Base-by-base conservation (phyloP, 2,888 invertebrate genomes). In the Drosophila infuscata region DNA sequence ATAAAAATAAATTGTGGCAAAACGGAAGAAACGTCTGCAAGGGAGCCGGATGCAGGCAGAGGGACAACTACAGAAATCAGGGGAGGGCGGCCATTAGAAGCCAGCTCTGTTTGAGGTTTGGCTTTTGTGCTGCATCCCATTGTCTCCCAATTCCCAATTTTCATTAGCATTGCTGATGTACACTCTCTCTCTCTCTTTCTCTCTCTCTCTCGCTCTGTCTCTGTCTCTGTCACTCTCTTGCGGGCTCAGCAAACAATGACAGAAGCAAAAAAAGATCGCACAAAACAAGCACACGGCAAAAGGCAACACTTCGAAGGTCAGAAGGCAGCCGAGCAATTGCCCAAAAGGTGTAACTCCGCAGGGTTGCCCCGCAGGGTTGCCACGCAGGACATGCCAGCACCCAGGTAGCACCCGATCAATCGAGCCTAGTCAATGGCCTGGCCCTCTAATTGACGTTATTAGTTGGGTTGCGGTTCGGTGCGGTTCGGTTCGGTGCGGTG, bases 381-480 rank as follows among this genome's bases (percentile, higher is more conserved):
- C 70, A 63, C 63, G 61, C 49, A 48, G 63, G 48, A 54, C 48
- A 70, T 53, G 12, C 3, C n/a, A 43, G 33, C n/a, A 43, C 30
- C 74, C 87, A 87, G 83, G 83, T 84, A 84, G 83, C 57, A 35
- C 3, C 46, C 62, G 65, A 61, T 79, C 71, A 62, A 74, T 70
- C 76, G 70, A 76, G 52, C 66, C 76, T 60, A 54, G 80, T 82
- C 75, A 81, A 81, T 81, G 73, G 58, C 58, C 62, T 64, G 74
- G 68, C 54, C 61, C 71, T 72, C 82, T 87, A 87, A 87, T 87
- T 89, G 84, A 89, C 63, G 80, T 87, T 84, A 87, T 87, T 83
- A 87, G 88, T 59, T 70, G 75, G 65, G 69, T 49, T 69, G 38
- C 51, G 32, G 61, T 54, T 64, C 57, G 62, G 17, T 41, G n/a